A percentile compares a stretch with the other conserved stretches of the same genome.
phyloP scores from a whole-genome alignment of 2,888 invertebrate species.

The Stenolophus ochropezus region DNA sequence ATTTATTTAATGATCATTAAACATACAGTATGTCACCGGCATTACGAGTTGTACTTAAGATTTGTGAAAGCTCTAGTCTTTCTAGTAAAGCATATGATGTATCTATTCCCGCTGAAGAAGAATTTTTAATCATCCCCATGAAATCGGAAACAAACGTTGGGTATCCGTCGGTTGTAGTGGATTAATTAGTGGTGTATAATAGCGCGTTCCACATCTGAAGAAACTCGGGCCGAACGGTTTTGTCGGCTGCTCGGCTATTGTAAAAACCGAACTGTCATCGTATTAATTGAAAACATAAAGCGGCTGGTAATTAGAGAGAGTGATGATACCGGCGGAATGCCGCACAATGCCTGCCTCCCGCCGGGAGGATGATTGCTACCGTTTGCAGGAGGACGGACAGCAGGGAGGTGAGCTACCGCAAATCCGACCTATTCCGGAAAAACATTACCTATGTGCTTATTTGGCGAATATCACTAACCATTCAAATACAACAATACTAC shows the following conservation, averaged over 20 bases:
- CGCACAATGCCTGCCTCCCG: slow-evolving; percentile 69
- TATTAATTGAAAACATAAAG: slow-evolving; percentile 81
- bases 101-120: background rate
- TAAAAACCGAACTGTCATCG: slow-evolving; percentile 79
- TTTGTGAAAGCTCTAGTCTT: too few species aligned
- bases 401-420: background rate
- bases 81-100: too few species aligned
- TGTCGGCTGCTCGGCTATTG: slow-evolving; percentile 49
- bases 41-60: too few species aligned
- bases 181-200: slow-evolving; percentile 53
- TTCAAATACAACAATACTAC: too few species aligned
- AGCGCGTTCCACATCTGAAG: slow-evolving; percentile 47
- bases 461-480: too few species aligned
- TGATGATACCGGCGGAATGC: slow-evolving; percentile 68
- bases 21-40: too few species aligned
- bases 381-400: slow-evolving; percentile 61
- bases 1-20: too few species aligned
- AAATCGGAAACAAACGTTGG: background rate
- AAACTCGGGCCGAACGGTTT: slow-evolving; percentile 29
- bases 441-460: too few species aligned
- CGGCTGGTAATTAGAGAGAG: slow-evolving; percentile 75
- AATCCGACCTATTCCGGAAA: too few species aligned
- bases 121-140: slow-evolving; percentile 18
- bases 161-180: background rate
- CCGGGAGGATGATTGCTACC: slow-evolving; percentile 70